phyloP scores from a whole-genome alignment of 2,113 vertebrate species.

The Setophaga kirtlandii region DNA sequence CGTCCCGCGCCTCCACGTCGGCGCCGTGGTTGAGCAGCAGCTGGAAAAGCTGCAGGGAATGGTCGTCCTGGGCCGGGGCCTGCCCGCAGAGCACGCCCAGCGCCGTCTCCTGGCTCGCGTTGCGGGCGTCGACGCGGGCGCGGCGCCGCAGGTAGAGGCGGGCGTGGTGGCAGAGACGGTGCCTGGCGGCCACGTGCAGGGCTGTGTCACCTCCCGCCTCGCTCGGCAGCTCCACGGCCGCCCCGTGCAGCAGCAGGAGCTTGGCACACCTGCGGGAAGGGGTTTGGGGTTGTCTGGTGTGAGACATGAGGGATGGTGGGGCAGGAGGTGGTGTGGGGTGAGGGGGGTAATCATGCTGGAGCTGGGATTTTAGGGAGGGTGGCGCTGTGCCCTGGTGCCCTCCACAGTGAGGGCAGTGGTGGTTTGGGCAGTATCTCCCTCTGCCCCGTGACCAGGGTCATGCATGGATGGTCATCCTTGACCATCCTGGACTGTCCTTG shows the following conservation, averaged over 20 bases:
- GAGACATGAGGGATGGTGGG: neutral
- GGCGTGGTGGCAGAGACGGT: constrained; percentile 66
- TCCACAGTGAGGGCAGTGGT: neutral
- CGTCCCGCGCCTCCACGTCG: constrained; percentile 50
- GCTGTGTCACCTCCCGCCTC: constrained; percentile 63
- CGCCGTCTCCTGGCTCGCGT: constrained; percentile 59
- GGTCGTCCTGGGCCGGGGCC: fast-evolving
- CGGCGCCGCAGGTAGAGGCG: constrained; percentile 71
- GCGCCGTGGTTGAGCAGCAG: constrained; percentile 62
- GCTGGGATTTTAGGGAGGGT: neutral
- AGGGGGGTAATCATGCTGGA: fast-evolving
- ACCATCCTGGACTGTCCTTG: neutral
- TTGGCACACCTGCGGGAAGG: constrained; percentile 73
- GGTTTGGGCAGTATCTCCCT: neutral
- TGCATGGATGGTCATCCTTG: too few relatives aligned
- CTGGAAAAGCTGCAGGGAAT: constrained; percentile 59
- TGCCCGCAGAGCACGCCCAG: constrained; percentile 66
- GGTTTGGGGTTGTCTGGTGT: neutral
- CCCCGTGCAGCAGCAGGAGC: constrained; percentile 71
- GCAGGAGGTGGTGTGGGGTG: neutral
- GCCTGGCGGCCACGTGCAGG: constrained; percentile 73
- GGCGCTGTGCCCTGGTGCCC: neutral
- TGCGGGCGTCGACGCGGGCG: constrained; percentile 46
- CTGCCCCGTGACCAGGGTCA: neutral
- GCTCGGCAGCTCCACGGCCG: constrained; percentile 44